Evolutionary conservation across 2,888 invertebrate genomes (phyloP), one percentile per base, ranked within the genome.

Genomic region (Ormia ochracea): DNA sequence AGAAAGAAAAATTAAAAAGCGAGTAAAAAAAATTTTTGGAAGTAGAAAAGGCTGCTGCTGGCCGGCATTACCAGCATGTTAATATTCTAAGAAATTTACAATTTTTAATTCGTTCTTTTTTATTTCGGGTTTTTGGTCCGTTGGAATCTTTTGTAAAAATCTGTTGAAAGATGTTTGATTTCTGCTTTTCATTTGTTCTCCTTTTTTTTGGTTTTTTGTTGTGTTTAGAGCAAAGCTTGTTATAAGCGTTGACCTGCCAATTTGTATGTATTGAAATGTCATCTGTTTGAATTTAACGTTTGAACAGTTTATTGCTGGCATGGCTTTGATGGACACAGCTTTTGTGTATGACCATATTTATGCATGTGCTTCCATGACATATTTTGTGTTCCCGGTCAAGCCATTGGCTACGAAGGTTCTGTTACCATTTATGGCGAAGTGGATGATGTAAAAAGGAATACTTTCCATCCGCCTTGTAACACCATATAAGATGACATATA

Each of bases 251-350:
- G 88, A 88, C 87, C 88, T 89, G 88, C 89, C 88, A 88, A 88
- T 88, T 89, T 84, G 84, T 83, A 82, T 85, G 89, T 88, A 88
- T 88, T 88, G 88, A 88, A 88, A 89, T 88, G 88, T 88, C 88
- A 89, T 88, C 85, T 83, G 83, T 81, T 81, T 78, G 56, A 74
- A 76, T 80, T 74, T 70, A 75, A 74, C 74, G 65, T 74, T 79
- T 79, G 41, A 80, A 63, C 80, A 80, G 80, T 80, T 80, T 80
- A 80, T 80, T 76, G 80, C 80, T 68, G 76, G 63, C 80, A 75
- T 59, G 65, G 75, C 68, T 76, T 70, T 76, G 72, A 78, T 78
- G 78, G 78, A 78, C 79, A 75, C 43, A 58, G 63, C 59, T n/a
- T 36, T 17, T 28, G 31, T 69, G 54, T 36, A 48, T 50, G 48